A percentile compares a stretch with the other conserved stretches of the same genome.
These are phyloP conservation scores for Pipa parva DNA, from an alignment of 2,113 vertebrate genomes.

Conservation along the genomic window DNA sequence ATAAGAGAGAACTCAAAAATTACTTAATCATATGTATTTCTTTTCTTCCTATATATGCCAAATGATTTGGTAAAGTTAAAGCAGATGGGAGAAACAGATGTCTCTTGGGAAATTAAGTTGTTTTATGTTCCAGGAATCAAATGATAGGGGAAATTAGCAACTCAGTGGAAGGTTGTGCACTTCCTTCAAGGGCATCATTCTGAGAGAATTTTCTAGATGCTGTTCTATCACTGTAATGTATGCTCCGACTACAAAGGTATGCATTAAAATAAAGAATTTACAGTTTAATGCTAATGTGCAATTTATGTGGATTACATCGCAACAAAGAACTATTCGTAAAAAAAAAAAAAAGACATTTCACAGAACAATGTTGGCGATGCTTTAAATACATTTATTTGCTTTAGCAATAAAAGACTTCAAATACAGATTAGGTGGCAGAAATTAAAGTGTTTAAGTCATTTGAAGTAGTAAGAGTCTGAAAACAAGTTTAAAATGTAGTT, in stretches of 20 bases:
- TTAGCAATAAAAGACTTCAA: not conserved
- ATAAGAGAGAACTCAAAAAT: too few species aligned
- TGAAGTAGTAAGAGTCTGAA: not conserved
- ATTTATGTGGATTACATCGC: too few species aligned
- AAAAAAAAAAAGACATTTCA: not conserved
- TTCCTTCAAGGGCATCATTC: conserved; percentile 24
- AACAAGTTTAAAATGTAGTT: not conserved
- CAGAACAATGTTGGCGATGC: not conserved
- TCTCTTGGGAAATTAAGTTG: conserved; percentile 23
- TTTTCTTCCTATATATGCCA: conserved; percentile 15
- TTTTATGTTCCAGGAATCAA: conserved; percentile 33
- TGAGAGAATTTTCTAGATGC: not conserved
- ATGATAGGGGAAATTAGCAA: conserved; percentile 33
- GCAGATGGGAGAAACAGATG: conserved; percentile 35
- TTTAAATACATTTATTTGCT: not conserved
- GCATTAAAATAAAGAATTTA: too few species aligned
- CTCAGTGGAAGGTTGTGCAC: conserved; percentile 26
- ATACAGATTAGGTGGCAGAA: conserved; percentile 1
- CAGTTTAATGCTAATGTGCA: too few species aligned
- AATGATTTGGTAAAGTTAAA: conserved; percentile 21
- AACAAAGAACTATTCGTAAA: too few species aligned
- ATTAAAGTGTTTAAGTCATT: not conserved
- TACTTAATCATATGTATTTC: conserved; percentile 8
- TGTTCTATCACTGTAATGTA: not conserved
- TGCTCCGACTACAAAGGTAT: not conserved